Conservation (phyloP, 2,888 invertebrate genomes). For the Drosophila leonis region DNA sequence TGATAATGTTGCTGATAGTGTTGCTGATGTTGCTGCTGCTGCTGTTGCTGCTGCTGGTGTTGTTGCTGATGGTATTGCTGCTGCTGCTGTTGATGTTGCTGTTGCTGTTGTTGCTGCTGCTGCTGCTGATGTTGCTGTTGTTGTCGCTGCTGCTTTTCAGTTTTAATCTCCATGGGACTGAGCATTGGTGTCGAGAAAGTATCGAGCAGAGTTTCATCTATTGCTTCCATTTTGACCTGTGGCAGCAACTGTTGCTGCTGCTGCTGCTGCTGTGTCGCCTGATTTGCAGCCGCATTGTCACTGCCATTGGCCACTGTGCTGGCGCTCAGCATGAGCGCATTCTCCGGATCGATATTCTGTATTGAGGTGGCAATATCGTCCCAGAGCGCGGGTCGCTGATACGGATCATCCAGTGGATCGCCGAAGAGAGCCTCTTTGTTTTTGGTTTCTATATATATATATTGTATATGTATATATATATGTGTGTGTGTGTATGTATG, state of each 20-base stretch:
- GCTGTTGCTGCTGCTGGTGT: constrained; percentile 62
- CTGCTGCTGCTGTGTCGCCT: constrained; percentile 39
- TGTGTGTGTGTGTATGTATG: background rate
- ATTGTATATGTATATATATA: background rate
- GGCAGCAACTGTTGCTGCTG: constrained; percentile 73
- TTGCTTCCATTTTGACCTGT: constrained; percentile 93
- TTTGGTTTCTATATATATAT: constrained; percentile 81
- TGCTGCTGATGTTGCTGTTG: constrained; percentile 68
- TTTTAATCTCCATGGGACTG: constrained; percentile 93
- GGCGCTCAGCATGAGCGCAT: constrained; percentile 93
- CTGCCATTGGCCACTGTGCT: constrained; percentile 82
- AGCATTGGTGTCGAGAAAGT: constrained; percentile 90
- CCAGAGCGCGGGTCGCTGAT: constrained; percentile 95
- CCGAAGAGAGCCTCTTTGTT: constrained; percentile 85
- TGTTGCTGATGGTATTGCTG: constrained; percentile 65
- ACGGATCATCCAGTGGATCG: constrained; percentile 90
- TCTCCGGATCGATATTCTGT: constrained; percentile 95
- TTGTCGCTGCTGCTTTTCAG: constrained; percentile 87
- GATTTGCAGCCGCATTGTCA: constrained; percentile 35
- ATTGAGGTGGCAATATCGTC: constrained; percentile 96
- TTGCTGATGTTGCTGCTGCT: constrained; percentile 64
- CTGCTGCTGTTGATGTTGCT: constrained; percentile 75
- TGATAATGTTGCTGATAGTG: constrained; percentile 74
- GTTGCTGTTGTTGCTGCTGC: constrained; percentile 83
- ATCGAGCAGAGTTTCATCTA: constrained; percentile 88